A percentile compares a stretch with the other conserved stretches of the same genome.
These are phyloP conservation scores for Dinocampus coccinellae DNA, from an alignment of 2,888 invertebrate species.

Conservation along the genomic window DNA sequence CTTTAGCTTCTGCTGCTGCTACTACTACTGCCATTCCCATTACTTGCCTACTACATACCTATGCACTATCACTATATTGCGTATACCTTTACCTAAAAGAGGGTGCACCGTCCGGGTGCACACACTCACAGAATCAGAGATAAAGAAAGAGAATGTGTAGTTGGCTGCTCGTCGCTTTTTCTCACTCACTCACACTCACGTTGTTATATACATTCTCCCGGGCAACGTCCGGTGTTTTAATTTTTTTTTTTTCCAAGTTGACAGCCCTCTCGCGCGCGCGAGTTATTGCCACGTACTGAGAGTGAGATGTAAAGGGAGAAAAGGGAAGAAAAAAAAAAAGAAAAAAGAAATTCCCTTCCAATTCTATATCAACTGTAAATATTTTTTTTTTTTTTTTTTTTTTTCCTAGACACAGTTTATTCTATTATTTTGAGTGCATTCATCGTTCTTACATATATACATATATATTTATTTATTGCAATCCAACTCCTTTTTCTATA, in stretches of 20 bases:
- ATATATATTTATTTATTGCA: too few relatives aligned
- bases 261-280: slow-evolving; percentile 20
- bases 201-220: slow-evolving; percentile 24
- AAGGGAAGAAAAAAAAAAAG: neutral
- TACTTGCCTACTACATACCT: slow-evolving; percentile 4
- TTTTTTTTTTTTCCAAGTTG: slow-evolving; percentile 25
- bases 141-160: neutral
- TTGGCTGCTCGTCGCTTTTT: neutral
- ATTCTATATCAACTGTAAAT: neutral
- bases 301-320: neutral
- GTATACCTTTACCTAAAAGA: slow-evolving; percentile 15
- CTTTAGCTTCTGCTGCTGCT: neutral
- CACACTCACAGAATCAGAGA: neutral
- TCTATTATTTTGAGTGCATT: slow-evolving; percentile 24
- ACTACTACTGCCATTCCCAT: slow-evolving; percentile 4
- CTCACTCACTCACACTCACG: slow-evolving; percentile 22
- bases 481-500: too few relatives aligned
- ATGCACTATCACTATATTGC: neutral
- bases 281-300: slow-evolving; percentile 10
- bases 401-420: neutral
- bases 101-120: neutral
- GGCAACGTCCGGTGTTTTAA: slow-evolving; percentile 26
- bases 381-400: neutral
- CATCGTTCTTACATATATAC: neutral
- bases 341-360: neutral